Conservation (phyloP, 2,888 invertebrate genomes). For the Slavum lentiscoides region DNA sequence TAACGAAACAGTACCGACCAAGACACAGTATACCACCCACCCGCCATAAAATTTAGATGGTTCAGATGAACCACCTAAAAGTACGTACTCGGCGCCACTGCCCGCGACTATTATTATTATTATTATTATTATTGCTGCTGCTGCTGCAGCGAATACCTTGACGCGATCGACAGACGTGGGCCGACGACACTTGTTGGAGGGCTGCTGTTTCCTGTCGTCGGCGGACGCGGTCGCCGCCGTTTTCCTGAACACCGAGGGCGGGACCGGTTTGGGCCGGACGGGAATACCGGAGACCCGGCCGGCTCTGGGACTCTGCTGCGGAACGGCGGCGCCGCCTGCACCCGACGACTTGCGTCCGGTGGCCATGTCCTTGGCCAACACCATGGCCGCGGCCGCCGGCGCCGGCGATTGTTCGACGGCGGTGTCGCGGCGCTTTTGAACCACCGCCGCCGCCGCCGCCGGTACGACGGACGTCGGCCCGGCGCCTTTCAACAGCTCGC, state of each 20-base stretch:
- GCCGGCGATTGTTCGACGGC: conserved; percentile 11
- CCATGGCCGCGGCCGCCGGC: conserved; percentile 46
- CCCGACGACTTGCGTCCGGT: conserved; percentile 30
- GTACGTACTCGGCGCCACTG: no score
- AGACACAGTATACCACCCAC: no score
- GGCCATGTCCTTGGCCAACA: conserved; percentile 48
- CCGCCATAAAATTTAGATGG: no score
- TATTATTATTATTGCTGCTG: background rate
- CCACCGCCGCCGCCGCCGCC: background rate
- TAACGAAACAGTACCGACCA: no score
- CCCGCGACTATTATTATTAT: no score
- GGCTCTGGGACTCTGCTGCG: conserved; percentile 15
- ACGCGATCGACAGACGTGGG: conserved; percentile 45
- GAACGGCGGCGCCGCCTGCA: background rate
- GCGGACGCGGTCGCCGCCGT: background rate
- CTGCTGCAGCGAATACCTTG: conserved; percentile 24
- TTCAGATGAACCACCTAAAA: no score
- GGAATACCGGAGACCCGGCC: conserved; percentile 33
- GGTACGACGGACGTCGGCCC: background rate
- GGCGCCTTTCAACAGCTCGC: conserved; percentile 29
- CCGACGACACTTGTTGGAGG: conserved; percentile 11
- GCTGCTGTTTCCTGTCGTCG: conserved; percentile 21
- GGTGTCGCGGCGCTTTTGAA: conserved; percentile 21
- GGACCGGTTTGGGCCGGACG: conserved; percentile 43
- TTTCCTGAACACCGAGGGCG: conserved; percentile 40